Evolutionary conservation across 2,113 vertebrate species (phyloP).

Genomic region (Psettodes erumei): DNA sequence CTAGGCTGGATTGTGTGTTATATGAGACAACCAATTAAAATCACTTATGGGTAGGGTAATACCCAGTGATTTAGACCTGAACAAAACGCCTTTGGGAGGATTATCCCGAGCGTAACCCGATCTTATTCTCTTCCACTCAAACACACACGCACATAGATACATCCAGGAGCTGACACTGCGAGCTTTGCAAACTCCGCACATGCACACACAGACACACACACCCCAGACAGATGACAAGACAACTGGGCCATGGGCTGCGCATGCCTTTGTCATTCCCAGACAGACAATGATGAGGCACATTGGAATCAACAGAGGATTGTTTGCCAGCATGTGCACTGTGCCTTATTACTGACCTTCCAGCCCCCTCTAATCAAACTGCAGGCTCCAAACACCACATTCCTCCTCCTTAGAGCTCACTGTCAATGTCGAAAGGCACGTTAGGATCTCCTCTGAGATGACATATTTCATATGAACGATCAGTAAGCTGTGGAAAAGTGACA

Average conservation of each 20-base stretch:
- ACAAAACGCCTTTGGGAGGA: constrained; percentile 82
- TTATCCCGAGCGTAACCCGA: constrained; percentile 82
- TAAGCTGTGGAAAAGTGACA: not conserved
- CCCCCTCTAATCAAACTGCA: constrained; percentile 2
- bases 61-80: constrained; percentile 82
- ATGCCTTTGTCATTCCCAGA: constrained; percentile 71
- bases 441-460: not conserved
- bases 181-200: constrained; percentile 43
- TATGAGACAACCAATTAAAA: constrained; percentile 86
- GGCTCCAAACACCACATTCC: not conserved
- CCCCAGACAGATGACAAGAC: constrained; percentile 61
- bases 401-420: too few relatives aligned
- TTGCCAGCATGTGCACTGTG: constrained; percentile 18
- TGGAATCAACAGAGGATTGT: constrained; percentile 21
- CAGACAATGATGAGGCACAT: constrained; percentile 45
- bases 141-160: constrained; percentile 20
- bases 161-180: constrained; percentile 56
- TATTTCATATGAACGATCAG: not conserved
- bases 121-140: constrained; percentile 79
- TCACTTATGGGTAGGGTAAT: constrained; percentile 82
- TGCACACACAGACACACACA: constrained; percentile 27
- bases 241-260: constrained; percentile 57
- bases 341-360: constrained; percentile 9
- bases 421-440: too few relatives aligned
- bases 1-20: constrained; percentile 75